Evolutionary conservation across 2,888 invertebrate species (phyloP), one percentile per base, ranked within the genome.

Genomic region (Danaus chrysippus): DNA sequence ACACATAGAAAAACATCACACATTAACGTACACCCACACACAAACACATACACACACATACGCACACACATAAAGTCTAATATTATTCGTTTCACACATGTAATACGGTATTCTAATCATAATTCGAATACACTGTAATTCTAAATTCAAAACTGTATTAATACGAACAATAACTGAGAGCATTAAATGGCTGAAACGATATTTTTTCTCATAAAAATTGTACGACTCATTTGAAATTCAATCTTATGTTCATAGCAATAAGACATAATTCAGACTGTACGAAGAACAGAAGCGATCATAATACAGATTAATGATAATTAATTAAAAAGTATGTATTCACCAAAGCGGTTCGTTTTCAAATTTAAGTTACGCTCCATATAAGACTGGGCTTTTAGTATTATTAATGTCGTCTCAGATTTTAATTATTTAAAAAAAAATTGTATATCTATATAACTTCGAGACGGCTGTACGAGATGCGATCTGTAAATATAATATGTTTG

Each of bases 91-190:
- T 62, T 58, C 19, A 34, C 13, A 41, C 52, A 43, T 54, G 19
- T 15, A 54, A n/a, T 42, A 72, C 78, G 76, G 80, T 75, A 81
- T 79, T 73, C 77, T 67, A 76, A 82, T 76, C 73, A 77, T 77
- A 78, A 79, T 80, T 78, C 79, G 80, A 81, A 81, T 77, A 75
- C 76, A 77, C 76, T 76, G 70, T 73, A 72, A 79, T 81, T 82
- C 81, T 78, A 82, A 86, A 86, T 86, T 87, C 82, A 85, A 73
- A 87, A 86, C 83, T 86, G 82, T 82, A 83, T 81, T 86, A 86
- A 85, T 85, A 82, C 82, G 76, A 74, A 79, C 79, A 80, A 78
- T 78, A 79, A 82, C 81, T 79, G 76, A 68, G 75, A 76, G 80
- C 82, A 82, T 86, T 87, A 86, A 86, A 81, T 81, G 85, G 83